phyloP scores from a whole-genome alignment of 2,888 invertebrate genomes.

The Seira musarum region DNA sequence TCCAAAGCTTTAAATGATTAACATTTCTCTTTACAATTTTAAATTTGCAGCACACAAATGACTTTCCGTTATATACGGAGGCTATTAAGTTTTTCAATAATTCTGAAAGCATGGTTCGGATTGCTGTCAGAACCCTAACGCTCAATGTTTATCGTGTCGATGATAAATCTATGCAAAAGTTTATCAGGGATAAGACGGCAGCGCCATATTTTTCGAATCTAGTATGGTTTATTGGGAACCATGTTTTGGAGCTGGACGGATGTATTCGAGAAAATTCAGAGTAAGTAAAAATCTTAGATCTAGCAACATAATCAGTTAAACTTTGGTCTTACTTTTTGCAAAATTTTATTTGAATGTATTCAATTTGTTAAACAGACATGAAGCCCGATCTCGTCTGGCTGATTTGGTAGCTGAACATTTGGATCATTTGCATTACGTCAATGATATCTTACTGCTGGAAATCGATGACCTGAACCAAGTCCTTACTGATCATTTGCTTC shows the following conservation, averaged over 20 bases:
- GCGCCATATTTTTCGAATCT: conserved; percentile 99
- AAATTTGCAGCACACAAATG: conserved; percentile 89
- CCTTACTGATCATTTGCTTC: conserved; percentile 92
- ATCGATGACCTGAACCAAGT: conserved; percentile 95
- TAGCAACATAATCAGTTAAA: neutral
- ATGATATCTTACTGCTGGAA: conserved; percentile 94
- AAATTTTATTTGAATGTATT: neutral
- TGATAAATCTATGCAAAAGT: conserved; percentile 94
- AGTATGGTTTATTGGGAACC: conserved; percentile 99
- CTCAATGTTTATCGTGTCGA: conserved; percentile 97
- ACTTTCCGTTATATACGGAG: conserved; percentile 99
- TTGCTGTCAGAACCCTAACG: conserved; percentile 97
- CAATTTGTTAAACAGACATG: conserved; percentile 75
- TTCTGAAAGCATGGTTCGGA: conserved; percentile 98
- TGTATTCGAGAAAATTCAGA: conserved; percentile 97
- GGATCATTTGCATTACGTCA: conserved; percentile 97
- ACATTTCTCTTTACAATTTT: too few relatives aligned
- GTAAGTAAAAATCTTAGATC: conserved; percentile 81
- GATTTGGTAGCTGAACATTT: conserved; percentile 97
- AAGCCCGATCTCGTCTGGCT: conserved; percentile 90
- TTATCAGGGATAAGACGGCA: conserved; percentile 96
- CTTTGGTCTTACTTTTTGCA: neutral
- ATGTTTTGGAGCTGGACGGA: conserved; percentile 94
- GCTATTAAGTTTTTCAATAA: conserved; percentile 99
- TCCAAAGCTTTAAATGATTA: too few relatives aligned